Percentiles rank a stretch among this genome's conserved stretches.
phyloP scores from a whole-genome alignment of 2,797 vertebrate genomes.

The Falco berigora region DNA sequence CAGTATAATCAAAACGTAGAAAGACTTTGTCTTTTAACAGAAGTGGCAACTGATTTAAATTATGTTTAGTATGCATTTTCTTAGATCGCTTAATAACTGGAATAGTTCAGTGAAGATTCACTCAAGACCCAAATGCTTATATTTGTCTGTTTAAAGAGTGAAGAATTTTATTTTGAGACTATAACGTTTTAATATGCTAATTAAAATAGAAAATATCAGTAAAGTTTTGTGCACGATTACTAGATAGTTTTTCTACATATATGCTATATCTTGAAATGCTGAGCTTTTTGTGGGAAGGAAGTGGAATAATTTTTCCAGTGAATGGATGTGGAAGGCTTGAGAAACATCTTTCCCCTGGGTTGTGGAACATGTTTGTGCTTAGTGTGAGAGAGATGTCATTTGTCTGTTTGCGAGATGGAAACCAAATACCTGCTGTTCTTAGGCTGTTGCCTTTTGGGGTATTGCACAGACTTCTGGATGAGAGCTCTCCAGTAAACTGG shows the following conservation, averaged over 20 bases:
- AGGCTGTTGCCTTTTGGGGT: neutral
- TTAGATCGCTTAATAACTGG: neutral
- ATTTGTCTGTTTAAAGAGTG: neutral
- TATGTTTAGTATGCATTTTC: neutral
- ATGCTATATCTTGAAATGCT: neutral
- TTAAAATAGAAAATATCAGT: neutral
- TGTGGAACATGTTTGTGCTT: conserved; percentile 11
- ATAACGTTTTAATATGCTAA: neutral
- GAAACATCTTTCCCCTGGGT: conserved; percentile 41
- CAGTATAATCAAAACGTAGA: neutral
- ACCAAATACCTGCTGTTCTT: neutral
- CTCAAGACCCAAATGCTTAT: neutral
- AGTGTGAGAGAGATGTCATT: conserved; percentile 4
- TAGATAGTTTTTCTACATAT: neutral
- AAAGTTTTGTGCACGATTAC: neutral
- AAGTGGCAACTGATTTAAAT: neutral
- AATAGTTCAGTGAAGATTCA: neutral
- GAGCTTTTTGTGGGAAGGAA: neutral
- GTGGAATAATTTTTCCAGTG: conserved; percentile 1
- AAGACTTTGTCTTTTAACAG: neutral
- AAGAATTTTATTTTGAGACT: neutral
- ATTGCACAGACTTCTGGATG: neutral
- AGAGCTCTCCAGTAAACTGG: neutral
- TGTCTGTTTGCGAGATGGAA: neutral
- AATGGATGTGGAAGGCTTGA: conserved; percentile 21